phyloP scores from a whole-genome alignment of 2,888 invertebrate genomes.

The Slavum lentiscoides region DNA sequence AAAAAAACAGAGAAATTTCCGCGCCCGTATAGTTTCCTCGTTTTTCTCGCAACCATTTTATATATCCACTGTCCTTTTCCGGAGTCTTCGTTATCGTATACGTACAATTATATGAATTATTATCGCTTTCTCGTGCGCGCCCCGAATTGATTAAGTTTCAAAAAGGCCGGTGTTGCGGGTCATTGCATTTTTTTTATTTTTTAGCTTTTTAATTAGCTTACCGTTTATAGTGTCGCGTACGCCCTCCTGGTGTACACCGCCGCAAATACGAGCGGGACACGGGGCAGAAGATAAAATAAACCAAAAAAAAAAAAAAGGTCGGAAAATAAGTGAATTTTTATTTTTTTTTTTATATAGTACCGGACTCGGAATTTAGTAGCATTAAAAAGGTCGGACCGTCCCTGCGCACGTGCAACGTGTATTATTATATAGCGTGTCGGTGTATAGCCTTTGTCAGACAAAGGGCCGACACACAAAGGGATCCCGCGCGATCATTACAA shows the following conservation, averaged over 20 bases:
- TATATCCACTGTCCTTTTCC: too few species aligned
- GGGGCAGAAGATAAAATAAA: background rate
- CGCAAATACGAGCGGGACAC: background rate
- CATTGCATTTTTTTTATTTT: slow-evolving; percentile 25
- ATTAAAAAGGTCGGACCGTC: slow-evolving; percentile 27
- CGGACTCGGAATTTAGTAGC: slow-evolving; percentile 32
- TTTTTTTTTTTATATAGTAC: background rate
- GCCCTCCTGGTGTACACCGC: background rate
- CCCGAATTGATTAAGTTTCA: slow-evolving; percentile 31
- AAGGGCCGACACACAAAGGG: slow-evolving; percentile 23
- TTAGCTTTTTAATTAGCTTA: slow-evolving; percentile 29
- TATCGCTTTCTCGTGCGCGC: background rate
- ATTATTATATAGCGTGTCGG: too few species aligned
- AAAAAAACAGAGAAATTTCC: too few species aligned
- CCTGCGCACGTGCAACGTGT: too few species aligned
- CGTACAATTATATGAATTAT: too few species aligned
- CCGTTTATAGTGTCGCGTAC: slow-evolving; percentile 1
- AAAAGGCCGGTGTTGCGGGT: slow-evolving; percentile 11
- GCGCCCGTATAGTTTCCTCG: too few species aligned
- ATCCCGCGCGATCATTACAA: slow-evolving; percentile 2
- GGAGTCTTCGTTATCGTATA: too few species aligned
- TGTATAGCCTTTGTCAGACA: slow-evolving; percentile 20
- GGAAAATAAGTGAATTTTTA: slow-evolving; percentile 34
- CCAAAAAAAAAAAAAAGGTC: slow-evolving; percentile 19
- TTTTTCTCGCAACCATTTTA: too few species aligned